Conservation (phyloP, 2,888 invertebrate genomes). For the Ichneumon xanthorius region DNA sequence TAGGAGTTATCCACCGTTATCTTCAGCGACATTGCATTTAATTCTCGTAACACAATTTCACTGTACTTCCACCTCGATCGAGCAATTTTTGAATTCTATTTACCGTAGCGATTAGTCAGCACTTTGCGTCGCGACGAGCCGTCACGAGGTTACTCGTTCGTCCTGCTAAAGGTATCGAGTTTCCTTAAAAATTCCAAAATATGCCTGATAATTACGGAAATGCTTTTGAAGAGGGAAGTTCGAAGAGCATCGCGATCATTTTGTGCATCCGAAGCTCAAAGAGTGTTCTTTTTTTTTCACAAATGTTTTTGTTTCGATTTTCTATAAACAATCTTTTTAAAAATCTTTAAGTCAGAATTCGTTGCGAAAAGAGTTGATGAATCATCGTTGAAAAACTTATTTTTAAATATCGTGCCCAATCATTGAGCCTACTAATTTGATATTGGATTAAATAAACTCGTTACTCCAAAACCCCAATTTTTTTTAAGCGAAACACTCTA, state of each 20-base stretch:
- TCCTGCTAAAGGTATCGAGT: slow-evolving; percentile 12
- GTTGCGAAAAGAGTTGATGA: too few relatives aligned
- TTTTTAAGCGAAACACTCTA: not conserved
- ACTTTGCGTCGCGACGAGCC: slow-evolving; percentile 23
- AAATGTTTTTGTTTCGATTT: too few relatives aligned
- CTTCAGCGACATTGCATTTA: not conserved
- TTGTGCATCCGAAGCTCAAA: too few relatives aligned
- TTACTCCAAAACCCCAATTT: not conserved
- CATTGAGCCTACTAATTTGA: too few relatives aligned
- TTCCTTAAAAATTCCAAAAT: slow-evolving; percentile 33
- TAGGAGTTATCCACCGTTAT: not conserved
- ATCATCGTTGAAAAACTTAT: too few relatives aligned
- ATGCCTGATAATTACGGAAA: not conserved
- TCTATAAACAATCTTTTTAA: not conserved
- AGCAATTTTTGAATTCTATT: slow-evolving; percentile 2
- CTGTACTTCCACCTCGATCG: not conserved
- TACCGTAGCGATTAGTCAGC: slow-evolving; percentile 37
- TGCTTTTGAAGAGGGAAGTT: too few relatives aligned
- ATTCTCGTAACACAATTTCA: not conserved
- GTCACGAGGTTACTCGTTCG: slow-evolving; percentile 58
- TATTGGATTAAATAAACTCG: too few relatives aligned
- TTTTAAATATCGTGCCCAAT: too few relatives aligned
- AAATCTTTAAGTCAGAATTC: not conserved
- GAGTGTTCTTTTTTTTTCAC: too few relatives aligned
- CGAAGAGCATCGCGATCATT: too few relatives aligned